Conservation (phyloP, 2,888 invertebrate genomes). For the Hyalella azteca region DNA sequence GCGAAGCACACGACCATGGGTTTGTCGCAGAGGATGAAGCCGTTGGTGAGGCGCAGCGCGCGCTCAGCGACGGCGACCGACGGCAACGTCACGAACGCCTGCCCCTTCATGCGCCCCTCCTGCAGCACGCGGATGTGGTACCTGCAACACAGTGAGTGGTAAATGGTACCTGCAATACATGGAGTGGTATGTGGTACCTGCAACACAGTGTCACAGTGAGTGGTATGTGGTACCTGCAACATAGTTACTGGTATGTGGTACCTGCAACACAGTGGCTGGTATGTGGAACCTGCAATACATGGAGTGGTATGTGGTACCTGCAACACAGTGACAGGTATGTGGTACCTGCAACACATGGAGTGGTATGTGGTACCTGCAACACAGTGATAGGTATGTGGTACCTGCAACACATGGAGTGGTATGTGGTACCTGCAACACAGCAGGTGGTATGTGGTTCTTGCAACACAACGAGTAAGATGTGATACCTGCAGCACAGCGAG, state of each 20-base stretch:
- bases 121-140: constrained; percentile 83
- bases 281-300: neutral
- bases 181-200: neutral
- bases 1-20: constrained; percentile 90
- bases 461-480: no score
- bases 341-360: no score
- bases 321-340: no score
- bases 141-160: constrained; percentile 61
- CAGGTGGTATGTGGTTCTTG: no score
- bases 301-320: no score
- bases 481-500: no score
- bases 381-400: no score
- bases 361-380: no score
- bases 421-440: no score
- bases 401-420: no score
- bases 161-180: neutral
- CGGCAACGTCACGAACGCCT: constrained; percentile 88
- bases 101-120: constrained; percentile 95
- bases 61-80: constrained; percentile 72
- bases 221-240: neutral
- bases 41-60: constrained; percentile 85
- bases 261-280: neutral
- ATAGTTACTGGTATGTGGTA: neutral
- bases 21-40: constrained; percentile 82
- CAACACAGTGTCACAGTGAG: neutral